Evolutionary conservation across 2,797 vertebrate genomes (phyloP).

Genomic region (Tachyglossus aculeatus): DNA sequence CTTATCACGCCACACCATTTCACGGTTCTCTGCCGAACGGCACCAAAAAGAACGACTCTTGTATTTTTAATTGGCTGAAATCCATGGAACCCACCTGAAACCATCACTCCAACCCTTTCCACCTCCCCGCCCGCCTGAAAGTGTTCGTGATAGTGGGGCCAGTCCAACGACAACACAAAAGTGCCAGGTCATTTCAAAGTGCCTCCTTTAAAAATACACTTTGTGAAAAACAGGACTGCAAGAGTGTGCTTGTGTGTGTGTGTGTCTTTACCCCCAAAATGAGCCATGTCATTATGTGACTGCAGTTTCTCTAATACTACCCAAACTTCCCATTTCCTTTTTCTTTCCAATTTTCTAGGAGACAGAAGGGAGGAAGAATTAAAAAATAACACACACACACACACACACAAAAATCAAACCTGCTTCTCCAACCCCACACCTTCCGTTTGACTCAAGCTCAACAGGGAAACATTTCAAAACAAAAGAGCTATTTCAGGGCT

Average conservation of each 20-base stretch:
- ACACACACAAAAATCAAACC: slow-evolving; percentile 31
- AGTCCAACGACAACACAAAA: slow-evolving; percentile 31
- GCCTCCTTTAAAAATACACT: slow-evolving; percentile 14
- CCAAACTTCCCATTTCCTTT: neutral
- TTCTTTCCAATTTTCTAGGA: slow-evolving; percentile 29
- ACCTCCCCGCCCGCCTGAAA: slow-evolving; percentile 1
- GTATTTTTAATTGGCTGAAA: slow-evolving; percentile 74
- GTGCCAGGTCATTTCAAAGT: slow-evolving; percentile 21
- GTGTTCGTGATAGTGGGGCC: slow-evolving; percentile 27
- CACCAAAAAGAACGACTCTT: slow-evolving; percentile 71
- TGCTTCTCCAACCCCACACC: slow-evolving; percentile 29
- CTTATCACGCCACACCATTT: slow-evolving; percentile 74
- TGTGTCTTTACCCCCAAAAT: neutral
- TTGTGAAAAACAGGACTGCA: slow-evolving; percentile 9
- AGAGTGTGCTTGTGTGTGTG: neutral
- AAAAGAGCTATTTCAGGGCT: neutral
- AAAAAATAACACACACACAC: neutral
- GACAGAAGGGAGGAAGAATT: slow-evolving; percentile 19
- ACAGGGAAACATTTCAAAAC: slow-evolving; percentile 11
- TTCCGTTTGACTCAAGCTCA: neutral
- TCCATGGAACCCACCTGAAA: slow-evolving; percentile 55
- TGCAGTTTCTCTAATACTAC: slow-evolving; percentile 12
- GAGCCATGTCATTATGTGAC: neutral
- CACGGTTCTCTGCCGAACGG: slow-evolving; percentile 67
- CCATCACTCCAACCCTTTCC: slow-evolving; percentile 32